Conservation (phyloP, 2,797 vertebrate genomes). For the Amazona finschi region DNA sequence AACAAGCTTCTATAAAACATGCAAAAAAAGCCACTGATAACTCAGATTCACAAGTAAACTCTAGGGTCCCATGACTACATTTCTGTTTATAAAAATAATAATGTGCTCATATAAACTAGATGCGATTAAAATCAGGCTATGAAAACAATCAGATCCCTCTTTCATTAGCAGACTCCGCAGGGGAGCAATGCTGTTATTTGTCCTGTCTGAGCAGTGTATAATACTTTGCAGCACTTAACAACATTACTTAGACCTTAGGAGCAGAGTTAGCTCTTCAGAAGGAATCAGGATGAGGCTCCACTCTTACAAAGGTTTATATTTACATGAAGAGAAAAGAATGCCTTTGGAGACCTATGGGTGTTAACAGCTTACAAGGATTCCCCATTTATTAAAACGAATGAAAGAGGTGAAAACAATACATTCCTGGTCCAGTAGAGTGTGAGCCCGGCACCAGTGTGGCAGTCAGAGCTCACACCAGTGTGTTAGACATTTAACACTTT, state of each 20-base stretch:
- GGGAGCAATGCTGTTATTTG: not conserved
- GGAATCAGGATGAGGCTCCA: not conserved
- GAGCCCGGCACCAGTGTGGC: rapidly evolving
- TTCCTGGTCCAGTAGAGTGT: not conserved
- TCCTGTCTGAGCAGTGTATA: not conserved
- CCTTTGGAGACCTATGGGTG: not conserved
- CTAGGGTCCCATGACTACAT: not conserved
- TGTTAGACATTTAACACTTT: not conserved
- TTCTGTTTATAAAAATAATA: not conserved
- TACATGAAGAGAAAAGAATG: not conserved
- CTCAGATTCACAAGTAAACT: not conserved
- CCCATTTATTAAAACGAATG: not conserved
- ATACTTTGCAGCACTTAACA: not conserved
- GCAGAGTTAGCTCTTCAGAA: not conserved
- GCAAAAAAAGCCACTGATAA: not conserved
- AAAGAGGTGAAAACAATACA: not conserved
- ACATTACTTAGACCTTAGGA: not conserved
- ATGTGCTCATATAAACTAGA: not conserved
- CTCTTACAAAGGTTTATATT: not conserved
- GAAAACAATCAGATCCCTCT: not conserved
- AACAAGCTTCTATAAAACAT: not conserved
- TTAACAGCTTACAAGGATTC: not conserved
- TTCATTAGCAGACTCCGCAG: not conserved
- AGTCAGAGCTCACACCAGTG: not conserved
- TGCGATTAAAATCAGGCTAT: not conserved